Percentiles rank a stretch among this genome's conserved stretches.
These are phyloP conservation scores for Nothocercus nigrocapillus DNA, from an alignment of 2,113 vertebrate species.

Conservation along the genomic window DNA sequence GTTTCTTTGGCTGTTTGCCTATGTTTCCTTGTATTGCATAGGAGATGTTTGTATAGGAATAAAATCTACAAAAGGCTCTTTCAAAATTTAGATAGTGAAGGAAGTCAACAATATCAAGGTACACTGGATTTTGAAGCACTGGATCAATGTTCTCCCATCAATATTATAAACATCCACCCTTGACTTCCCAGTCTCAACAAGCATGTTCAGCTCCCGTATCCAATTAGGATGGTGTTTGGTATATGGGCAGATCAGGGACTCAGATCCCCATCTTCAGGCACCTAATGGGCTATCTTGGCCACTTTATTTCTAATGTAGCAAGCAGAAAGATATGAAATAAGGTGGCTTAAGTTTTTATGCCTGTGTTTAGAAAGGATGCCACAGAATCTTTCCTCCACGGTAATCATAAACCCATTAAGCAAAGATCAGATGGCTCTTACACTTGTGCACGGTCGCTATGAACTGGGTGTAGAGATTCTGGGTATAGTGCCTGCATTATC, in stretches of 20 bases:
- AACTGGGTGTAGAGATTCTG: neutral
- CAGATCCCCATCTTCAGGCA: neutral
- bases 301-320: neutral
- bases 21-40: neutral
- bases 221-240: neutral
- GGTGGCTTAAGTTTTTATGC: neutral
- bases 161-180: neutral
- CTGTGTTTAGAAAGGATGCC: neutral
- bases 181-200: neutral
- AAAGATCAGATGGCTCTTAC: neutral
- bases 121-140: rapidly evolving
- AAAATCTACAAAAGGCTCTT: neutral
- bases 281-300: neutral
- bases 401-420: neutral
- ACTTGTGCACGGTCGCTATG: rapidly evolving
- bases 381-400: neutral
- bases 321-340: neutral
- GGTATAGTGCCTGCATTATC: neutral
- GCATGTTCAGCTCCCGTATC: neutral
- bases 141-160: rapidly evolving
- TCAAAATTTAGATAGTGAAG: neutral
- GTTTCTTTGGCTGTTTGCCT: neutral
- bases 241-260: neutral
- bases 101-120: neutral
- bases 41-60: neutral